Percentiles rank a stretch among this genome's conserved stretches.
phyloP scores from a whole-genome alignment of 1,140 invertebrate genomes.

The Drosophila cardini region DNA sequence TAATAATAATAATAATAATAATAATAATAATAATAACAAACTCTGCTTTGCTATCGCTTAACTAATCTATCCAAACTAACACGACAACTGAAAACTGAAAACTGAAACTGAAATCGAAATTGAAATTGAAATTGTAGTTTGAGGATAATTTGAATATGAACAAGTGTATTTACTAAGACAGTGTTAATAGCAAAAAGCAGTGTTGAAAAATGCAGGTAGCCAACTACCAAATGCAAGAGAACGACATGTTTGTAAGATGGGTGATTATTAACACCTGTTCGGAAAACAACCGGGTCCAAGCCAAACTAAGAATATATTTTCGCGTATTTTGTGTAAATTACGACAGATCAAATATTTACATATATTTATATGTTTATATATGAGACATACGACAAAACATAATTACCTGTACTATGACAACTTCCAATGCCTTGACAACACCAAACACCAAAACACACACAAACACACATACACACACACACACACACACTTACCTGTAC shows the following conservation, averaged over 20 bases:
- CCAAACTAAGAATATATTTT: slow-evolving; percentile 73
- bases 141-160: slow-evolving; percentile 30
- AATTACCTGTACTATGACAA: slow-evolving; percentile 24
- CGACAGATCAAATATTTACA: slow-evolving; percentile 20
- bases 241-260: slow-evolving; percentile 2
- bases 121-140: slow-evolving; percentile 74
- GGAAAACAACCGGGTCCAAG: slow-evolving; percentile 80
- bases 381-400: slow-evolving; percentile 7
- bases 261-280: slow-evolving; percentile 60
- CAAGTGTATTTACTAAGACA: slow-evolving; percentile 27
- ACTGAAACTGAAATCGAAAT: slow-evolving; percentile 16
- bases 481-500: background rate
- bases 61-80: slow-evolving; percentile 11
- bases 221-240: slow-evolving; percentile 1
- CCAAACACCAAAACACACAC: slow-evolving; percentile 11
- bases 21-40: slow-evolving; percentile 2
- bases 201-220: slow-evolving; percentile 21
- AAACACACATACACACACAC: background rate
- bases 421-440: slow-evolving; percentile 24
- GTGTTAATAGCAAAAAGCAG: slow-evolving; percentile 22
- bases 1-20: slow-evolving; percentile 1
- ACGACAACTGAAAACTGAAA: slow-evolving; percentile 1
- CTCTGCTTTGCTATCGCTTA: slow-evolving; percentile 25
- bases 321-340: slow-evolving; percentile 60
- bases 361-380: background rate